A percentile compares a stretch with the other conserved stretches of the same genome.
Evolutionary conservation across 2,797 vertebrate genomes (phyloP).

Genomic region (Aphelocoma californica): DNA sequence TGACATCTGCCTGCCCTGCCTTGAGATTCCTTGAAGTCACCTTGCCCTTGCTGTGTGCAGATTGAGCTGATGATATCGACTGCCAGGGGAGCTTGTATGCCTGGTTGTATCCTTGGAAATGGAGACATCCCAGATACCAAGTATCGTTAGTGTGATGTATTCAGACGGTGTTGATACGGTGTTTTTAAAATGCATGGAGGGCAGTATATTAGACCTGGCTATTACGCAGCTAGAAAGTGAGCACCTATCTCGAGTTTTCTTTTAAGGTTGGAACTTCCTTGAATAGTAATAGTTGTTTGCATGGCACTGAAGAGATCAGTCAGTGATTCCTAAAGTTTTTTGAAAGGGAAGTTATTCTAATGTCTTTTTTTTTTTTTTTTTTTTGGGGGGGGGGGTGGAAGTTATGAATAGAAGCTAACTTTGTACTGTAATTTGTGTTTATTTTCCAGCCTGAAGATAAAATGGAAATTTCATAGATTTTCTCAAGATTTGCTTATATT

Average conservation of each 20-base stretch:
- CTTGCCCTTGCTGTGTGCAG: neutral
- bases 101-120: neutral
- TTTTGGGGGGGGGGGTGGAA: neutral
- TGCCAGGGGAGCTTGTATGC: neutral
- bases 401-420: neutral
- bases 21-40: neutral
- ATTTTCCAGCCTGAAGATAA: neutral
- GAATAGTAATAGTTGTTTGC: neutral
- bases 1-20: neutral
- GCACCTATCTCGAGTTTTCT: neutral
- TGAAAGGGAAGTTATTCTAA: neutral
- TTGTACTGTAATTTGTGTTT: neutral
- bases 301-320: neutral
- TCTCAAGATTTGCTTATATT: neutral
- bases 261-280: neutral
- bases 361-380: neutral
- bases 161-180: neutral
- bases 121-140: neutral
- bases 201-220: neutral
- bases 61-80: accelerated
- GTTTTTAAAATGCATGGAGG: neutral
- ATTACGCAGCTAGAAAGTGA: neutral
- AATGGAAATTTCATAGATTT: neutral
- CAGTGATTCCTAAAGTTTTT: neutral
- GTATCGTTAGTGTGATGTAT: neutral